Conservation (phyloP, 2,888 invertebrate genomes). For the Mylabris sibirica region DNA sequence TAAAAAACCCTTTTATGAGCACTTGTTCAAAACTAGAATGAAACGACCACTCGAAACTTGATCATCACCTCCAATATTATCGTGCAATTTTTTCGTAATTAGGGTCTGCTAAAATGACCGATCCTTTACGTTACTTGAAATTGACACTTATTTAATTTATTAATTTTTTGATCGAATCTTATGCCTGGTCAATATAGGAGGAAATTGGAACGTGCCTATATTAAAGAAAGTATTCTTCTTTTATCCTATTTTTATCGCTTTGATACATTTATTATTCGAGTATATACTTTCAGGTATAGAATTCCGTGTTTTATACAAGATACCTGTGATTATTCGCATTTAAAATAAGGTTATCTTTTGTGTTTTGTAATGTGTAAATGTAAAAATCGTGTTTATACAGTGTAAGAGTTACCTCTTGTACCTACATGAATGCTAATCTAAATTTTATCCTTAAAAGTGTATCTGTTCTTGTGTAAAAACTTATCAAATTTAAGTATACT, state of each 20-base stretch:
- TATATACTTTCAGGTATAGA: not conserved
- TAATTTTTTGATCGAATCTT: not conserved
- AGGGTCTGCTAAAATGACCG: not conserved
- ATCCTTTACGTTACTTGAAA: not conserved
- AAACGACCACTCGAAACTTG: not conserved
- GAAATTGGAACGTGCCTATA: too few relatives aligned
- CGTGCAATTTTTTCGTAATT: not conserved
- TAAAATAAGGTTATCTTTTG: not conserved
- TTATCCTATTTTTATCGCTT: too few relatives aligned
- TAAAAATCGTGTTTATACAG: too few relatives aligned
- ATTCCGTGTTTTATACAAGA: not conserved
- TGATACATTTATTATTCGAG: too few relatives aligned
- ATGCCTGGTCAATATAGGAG: not conserved
- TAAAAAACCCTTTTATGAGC: not conserved
- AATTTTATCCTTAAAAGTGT: too few relatives aligned
- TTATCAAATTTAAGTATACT: too few relatives aligned
- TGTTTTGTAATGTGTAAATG: too few relatives aligned
- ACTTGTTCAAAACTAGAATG: not conserved
- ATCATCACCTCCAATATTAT: not conserved
- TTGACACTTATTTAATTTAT: slow-evolving; percentile 1
- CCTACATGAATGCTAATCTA: too few relatives aligned
- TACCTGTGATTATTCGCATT: too few relatives aligned
- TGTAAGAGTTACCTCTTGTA: too few relatives aligned
- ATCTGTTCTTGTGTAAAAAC: too few relatives aligned
- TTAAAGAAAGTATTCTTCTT: too few relatives aligned